Percentiles rank a stretch among this genome's conserved stretches.
Conservation (phyloP, 2,113 vertebrate genomes). For the Brachirus orientalis region DNA sequence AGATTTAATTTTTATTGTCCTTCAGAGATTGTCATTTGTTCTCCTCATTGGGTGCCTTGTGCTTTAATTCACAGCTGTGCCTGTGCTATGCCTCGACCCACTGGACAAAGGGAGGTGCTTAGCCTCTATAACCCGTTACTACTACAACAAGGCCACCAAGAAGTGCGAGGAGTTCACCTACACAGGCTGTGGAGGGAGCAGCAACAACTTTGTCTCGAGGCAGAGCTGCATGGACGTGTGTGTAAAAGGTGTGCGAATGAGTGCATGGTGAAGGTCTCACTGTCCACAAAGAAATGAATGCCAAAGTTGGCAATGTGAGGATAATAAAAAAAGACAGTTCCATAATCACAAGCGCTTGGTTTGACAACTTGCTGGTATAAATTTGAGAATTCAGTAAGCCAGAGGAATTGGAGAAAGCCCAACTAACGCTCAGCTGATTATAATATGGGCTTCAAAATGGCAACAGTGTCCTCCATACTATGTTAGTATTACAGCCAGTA, state of each 20-base stretch:
- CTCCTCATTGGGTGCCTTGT: conserved; percentile 5
- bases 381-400: conserved; percentile 9
- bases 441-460: conserved; percentile 5
- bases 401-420: neutral
- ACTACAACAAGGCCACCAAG: conserved; percentile 84
- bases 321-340: neutral
- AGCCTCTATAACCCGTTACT: conserved; percentile 88
- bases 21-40: neutral
- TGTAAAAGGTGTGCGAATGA: conserved; percentile 76
- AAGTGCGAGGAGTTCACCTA: conserved; percentile 88
- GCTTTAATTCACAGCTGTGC: conserved; percentile 71
- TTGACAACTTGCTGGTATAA: neutral
- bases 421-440: conserved; percentile 14
- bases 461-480: conserved; percentile 15
- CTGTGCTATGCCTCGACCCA: conserved; percentile 86
- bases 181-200: conserved; percentile 91
- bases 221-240: conserved; percentile 85
- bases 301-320: neutral
- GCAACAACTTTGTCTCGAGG: conserved; percentile 89
- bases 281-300: neutral
- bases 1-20: neutral
- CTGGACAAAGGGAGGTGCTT: conserved; percentile 88
- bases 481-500: neutral
- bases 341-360: conserved; percentile 3
- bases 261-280: neutral